A percentile compares a stretch with the other conserved stretches of the same genome.
Conservation (phyloP, 2,888 invertebrate species). For the Acleris cristana region DNA sequence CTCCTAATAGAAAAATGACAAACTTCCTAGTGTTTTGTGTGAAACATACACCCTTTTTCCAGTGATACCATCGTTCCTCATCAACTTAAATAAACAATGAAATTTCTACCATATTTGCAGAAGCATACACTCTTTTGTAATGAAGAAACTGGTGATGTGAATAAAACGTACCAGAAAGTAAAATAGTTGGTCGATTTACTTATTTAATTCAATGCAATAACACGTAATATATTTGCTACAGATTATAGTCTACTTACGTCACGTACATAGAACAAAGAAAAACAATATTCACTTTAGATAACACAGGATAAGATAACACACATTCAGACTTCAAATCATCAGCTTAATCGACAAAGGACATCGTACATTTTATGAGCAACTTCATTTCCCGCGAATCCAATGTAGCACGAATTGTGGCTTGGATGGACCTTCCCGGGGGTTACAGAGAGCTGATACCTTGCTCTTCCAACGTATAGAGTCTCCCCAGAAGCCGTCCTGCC, state of each 20-base stretch:
- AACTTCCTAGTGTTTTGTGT: too few relatives aligned
- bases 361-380: constrained; percentile 74
- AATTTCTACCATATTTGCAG: too few relatives aligned
- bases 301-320: constrained; percentile 21
- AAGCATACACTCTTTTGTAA: too few relatives aligned
- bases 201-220: constrained; percentile 2
- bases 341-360: constrained; percentile 70
- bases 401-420: constrained; percentile 70
- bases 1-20: background rate
- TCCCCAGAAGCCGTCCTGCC: constrained; percentile 78
- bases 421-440: constrained; percentile 84
- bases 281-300: constrained; percentile 6
- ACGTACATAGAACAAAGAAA: constrained; percentile 16
- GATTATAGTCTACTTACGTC: background rate
- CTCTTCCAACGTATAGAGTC: constrained; percentile 82
- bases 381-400: constrained; percentile 71
- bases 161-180: background rate
- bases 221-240: too few relatives aligned
- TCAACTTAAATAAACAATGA: background rate
- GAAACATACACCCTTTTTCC: too few relatives aligned
- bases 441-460: constrained; percentile 81
- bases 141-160: too few relatives aligned
- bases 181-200: constrained; percentile 15
- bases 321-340: constrained; percentile 38
- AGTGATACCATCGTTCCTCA: background rate